These are phyloP conservation scores for Tor tambroides DNA, from an alignment of 2,113 vertebrate species.

Conservation along the genomic window DNA sequence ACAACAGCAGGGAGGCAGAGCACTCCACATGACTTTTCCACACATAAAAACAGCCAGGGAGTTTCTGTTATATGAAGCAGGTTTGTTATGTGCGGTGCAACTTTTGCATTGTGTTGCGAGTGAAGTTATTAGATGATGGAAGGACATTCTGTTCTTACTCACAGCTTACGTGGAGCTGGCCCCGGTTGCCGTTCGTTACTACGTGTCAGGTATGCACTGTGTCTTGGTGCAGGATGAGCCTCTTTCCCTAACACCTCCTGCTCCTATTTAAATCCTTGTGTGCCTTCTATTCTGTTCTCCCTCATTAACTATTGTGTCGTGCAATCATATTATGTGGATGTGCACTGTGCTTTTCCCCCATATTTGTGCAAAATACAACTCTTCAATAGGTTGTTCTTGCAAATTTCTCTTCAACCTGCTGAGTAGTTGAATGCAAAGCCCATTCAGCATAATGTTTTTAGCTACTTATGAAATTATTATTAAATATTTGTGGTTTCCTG, in stretches of 20 bases:
- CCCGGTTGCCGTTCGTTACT: conserved; percentile 55
- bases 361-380: background rate
- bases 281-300: conserved; percentile 2
- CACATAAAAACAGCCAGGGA: conserved; percentile 30
- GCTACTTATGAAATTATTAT: conserved; percentile 13
- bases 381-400: background rate
- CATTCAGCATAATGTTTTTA: conserved; percentile 28
- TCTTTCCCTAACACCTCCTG: conserved; percentile 8
- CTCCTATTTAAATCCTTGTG: conserved; percentile 11
- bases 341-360: background rate
- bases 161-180: conserved; percentile 61
- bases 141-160: conserved; percentile 43
- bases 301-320: conserved; percentile 4
- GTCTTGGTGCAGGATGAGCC: conserved; percentile 2
- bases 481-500: conserved; percentile 11
- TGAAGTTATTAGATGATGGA: conserved; percentile 2
- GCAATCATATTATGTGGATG: background rate
- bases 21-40: conserved; percentile 15
- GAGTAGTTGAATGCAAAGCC: background rate
- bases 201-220: conserved; percentile 54
- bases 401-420: background rate
- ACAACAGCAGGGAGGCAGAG: conserved; percentile 33
- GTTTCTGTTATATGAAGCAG: background rate
- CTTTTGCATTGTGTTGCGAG: background rate
- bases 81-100: conserved; percentile 10